Evolutionary conservation across 2,797 vertebrate species (phyloP), one percentile per base, ranked within the genome.

Genomic region (Aselliscus stoliczkanus): DNA sequence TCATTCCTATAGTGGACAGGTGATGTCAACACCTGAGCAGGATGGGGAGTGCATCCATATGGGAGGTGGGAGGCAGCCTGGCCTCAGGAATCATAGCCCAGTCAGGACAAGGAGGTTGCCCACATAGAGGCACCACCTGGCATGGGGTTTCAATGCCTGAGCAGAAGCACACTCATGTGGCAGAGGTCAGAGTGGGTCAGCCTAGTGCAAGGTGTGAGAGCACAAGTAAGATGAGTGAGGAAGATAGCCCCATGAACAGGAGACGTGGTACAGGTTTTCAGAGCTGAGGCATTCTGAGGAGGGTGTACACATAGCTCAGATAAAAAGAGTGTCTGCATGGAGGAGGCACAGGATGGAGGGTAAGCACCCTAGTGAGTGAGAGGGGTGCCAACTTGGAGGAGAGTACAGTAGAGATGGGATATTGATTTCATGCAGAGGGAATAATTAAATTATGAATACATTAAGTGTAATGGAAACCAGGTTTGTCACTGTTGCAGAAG

Each of bases 261-360:
- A 56, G 9, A 72, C 1, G 2, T 18, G 0, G 1, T n/a, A 1
- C 12, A 64, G n/a, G 13, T 42, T 58, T 77, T 82, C 10, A 37
- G 37, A 85, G n/a, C 8, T 18, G 5, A 12, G 27, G 1, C 23
- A n/a, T 64, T 52, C 73, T 44, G n/a, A 27, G 17, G n/a, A 27
- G 21, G 10, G 23, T 1, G 2, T 21, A 25, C 1, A 11, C 4
- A 44, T 2, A 65, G 20, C 4, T 7, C 29, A 64, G 2, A 2
- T 50, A 50, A 50, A 14, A 65, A 0, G 23, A n/a, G 1, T 3
- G 25, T 25, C 44, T 56, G 10, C 20, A 1, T 21, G 20, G 12
- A 4, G 5, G 15, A 73, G 54, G 17, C 42, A 73, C 4, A 8
- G 14, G 18, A 17, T 0, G 25, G 25, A 69, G 14, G 15, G 29